phyloP scores from a whole-genome alignment of 2,888 invertebrate genomes.

The Agriopis marginaria region DNA sequence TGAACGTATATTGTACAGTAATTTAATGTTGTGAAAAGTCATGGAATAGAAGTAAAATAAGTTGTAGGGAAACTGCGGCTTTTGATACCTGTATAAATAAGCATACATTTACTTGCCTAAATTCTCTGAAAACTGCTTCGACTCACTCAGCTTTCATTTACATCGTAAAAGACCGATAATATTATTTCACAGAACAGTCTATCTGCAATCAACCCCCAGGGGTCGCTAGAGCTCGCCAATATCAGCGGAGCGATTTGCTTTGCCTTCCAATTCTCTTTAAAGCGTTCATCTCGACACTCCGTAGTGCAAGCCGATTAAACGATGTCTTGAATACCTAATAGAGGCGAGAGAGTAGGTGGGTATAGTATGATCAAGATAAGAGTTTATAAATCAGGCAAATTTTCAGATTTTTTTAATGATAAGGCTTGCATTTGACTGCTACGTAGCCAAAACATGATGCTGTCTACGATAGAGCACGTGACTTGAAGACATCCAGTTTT shows the following conservation, averaged over 20 bases:
- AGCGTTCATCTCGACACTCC: constrained; percentile 63
- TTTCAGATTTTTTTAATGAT: not conserved
- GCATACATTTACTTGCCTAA: constrained; percentile 1
- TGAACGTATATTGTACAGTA: too few relatives aligned
- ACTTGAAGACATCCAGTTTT: too few relatives aligned
- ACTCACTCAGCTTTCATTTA: constrained; percentile 45
- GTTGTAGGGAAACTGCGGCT: too few relatives aligned
- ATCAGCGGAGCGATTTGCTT: constrained; percentile 65
- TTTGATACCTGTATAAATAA: not conserved
- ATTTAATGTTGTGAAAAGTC: too few relatives aligned
- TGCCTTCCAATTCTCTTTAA: constrained; percentile 69
- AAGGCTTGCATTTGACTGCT: too few relatives aligned
- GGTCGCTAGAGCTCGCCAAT: constrained; percentile 56
- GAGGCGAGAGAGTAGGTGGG: constrained; percentile 56
- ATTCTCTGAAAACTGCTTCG: constrained; percentile 10
- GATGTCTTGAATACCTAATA: constrained; percentile 83
- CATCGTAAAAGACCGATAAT: constrained; percentile 54
- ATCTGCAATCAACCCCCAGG: constrained; percentile 58
- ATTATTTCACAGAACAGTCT: constrained; percentile 56
- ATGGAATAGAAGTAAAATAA: too few relatives aligned
- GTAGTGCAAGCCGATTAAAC: constrained; percentile 76
- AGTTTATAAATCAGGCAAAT: not conserved
- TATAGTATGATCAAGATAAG: constrained; percentile 9
- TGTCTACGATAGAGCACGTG: too few relatives aligned
- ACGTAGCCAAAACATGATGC: too few relatives aligned